These are phyloP conservation scores for Lampropteryx suffumata DNA, from an alignment of 2,888 invertebrate species.

Conservation along the genomic window DNA sequence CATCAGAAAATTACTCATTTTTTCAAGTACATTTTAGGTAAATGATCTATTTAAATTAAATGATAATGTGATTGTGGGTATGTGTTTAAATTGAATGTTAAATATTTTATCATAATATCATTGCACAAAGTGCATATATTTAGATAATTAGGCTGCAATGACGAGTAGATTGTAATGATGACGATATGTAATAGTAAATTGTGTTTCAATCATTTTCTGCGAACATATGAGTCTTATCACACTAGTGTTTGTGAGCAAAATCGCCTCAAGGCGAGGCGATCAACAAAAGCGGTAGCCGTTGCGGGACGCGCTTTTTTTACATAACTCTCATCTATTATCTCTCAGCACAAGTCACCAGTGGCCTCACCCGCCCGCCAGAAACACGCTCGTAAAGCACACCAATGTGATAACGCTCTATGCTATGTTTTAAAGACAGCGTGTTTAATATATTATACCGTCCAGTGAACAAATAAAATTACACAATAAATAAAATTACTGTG, in stretches of 20 bases:
- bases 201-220: constrained; percentile 50
- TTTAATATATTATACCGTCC: constrained; percentile 75
- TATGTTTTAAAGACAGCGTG: constrained; percentile 59
- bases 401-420: constrained; percentile 30
- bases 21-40: constrained; percentile 33
- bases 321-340: too few relatives aligned
- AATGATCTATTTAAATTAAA: constrained; percentile 47
- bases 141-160: constrained; percentile 63
- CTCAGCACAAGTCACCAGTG: too few relatives aligned
- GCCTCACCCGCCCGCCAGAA: too few relatives aligned
- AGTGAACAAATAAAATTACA: constrained; percentile 67
- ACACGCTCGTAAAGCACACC: too few relatives aligned
- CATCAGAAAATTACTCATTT: constrained; percentile 14
- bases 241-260: too few relatives aligned
- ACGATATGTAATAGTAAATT: constrained; percentile 45
- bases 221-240: constrained; percentile 25
- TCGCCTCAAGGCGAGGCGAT: too few relatives aligned
- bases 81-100: constrained; percentile 64
- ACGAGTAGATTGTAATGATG: constrained; percentile 58
- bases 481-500: too few relatives aligned
- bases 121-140: constrained; percentile 76
- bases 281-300: too few relatives aligned
- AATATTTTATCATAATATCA: constrained; percentile 56
- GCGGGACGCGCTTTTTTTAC: too few relatives aligned
- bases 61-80: constrained; percentile 66